Evolutionary conservation across 2,113 vertebrate species (phyloP).

Genomic region (Percopsis transmontana): DNA sequence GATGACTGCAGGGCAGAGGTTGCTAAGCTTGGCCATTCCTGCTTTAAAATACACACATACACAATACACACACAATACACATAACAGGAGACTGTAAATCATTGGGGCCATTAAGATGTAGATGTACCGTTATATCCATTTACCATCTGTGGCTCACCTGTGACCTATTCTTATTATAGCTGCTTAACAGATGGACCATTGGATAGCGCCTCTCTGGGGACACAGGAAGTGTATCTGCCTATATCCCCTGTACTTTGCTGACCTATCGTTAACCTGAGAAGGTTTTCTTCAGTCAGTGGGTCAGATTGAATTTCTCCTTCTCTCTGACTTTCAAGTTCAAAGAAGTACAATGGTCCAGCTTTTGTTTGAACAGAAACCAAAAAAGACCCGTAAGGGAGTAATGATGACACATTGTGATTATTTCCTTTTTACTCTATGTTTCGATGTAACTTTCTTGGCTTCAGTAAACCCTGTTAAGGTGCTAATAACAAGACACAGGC

Average conservation of each 20-base stretch:
- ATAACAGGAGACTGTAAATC: conserved; percentile 35
- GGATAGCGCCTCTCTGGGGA: conserved; percentile 46
- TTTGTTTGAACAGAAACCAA: conserved; percentile 34
- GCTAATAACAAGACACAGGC: conserved; percentile 59
- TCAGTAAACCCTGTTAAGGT: conserved; percentile 51
- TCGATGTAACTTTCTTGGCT: conserved; percentile 36
- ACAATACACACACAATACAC: too few relatives aligned
- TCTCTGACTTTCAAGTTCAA: conserved; percentile 49
- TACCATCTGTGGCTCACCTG: conserved; percentile 55
- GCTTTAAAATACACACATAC: background rate
- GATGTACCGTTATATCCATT: conserved; percentile 24
- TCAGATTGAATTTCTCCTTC: conserved; percentile 56
- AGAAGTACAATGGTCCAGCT: conserved; percentile 31
- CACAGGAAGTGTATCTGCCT: conserved; percentile 22
- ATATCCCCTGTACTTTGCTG: conserved; percentile 20
- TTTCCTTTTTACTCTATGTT: background rate
- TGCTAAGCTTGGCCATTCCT: too few relatives aligned
- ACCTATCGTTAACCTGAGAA: conserved; percentile 52
- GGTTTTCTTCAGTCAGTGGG: conserved; percentile 39
- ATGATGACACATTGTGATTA: background rate
- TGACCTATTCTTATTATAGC: conserved; percentile 42
- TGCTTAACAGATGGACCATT: conserved; percentile 52
- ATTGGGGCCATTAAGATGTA: conserved; percentile 25
- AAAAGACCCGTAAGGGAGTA: background rate
- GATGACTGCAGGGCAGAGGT: background rate